These are phyloP conservation scores for Microcebus tavaratra DNA, from an alignment of 2,113 vertebrate genomes.

Conservation along the genomic window DNA sequence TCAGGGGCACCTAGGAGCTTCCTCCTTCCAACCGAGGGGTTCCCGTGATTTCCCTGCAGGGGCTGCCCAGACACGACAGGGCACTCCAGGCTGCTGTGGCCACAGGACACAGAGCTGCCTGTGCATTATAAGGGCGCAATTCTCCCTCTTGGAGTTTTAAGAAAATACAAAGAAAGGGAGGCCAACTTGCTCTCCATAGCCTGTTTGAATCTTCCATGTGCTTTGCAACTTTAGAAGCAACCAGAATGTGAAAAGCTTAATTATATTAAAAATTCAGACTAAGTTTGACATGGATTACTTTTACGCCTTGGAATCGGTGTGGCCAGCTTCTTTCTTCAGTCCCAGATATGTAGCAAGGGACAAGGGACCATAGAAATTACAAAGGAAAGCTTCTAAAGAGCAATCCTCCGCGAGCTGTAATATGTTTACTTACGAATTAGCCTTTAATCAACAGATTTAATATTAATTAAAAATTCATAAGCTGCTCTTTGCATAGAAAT, in stretches of 20 bases:
- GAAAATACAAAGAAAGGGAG: neutral
- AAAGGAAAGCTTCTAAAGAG: conserved; percentile 62
- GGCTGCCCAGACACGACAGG: neutral
- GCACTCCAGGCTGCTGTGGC: too few relatives aligned
- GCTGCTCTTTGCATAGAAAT: conserved; percentile 82
- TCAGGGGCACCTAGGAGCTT: neutral
- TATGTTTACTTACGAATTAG: conserved; percentile 83
- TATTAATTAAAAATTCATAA: conserved; percentile 89
- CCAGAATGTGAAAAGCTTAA: conserved; percentile 48
- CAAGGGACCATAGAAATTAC: conserved; percentile 18
- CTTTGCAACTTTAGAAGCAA: conserved; percentile 36
- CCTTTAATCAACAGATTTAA: conserved; percentile 87
- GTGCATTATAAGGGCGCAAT: neutral
- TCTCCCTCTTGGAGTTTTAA: conserved; percentile 8
- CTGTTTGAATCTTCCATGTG: neutral
- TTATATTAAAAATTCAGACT: conserved; percentile 74
- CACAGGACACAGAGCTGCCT: neutral
- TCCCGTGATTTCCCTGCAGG: neutral
- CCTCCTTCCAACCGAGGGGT: fast-evolving
- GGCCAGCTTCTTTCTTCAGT: conserved; percentile 56
- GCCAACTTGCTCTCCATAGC: neutral
- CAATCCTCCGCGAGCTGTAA: conserved; percentile 66
- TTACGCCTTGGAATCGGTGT: neutral
- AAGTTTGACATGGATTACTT: conserved; percentile 60
- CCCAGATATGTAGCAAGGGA: conserved; percentile 27